A percentile compares a stretch with the other conserved stretches of the same genome.
These are phyloP conservation scores for Pygoscelis adeliae DNA, from an alignment of 2,113 vertebrate species.

Conservation along the genomic window DNA sequence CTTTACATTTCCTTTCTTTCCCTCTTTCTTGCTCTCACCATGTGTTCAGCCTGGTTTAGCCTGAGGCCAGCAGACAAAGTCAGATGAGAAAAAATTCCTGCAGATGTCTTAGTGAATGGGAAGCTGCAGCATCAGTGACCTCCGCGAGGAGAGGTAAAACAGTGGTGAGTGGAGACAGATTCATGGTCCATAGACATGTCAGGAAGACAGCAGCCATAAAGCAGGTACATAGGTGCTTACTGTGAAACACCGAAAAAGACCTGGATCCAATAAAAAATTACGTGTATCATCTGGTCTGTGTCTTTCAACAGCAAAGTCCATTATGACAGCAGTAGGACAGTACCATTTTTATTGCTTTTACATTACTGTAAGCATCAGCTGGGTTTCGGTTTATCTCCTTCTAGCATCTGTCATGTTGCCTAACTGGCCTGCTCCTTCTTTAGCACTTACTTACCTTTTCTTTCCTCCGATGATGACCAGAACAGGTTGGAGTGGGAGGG, in stretches of 20 bases:
- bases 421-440: not conserved
- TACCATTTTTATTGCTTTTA: not conserved
- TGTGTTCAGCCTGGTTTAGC: conserved; percentile 34
- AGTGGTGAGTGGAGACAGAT: not conserved
- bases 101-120: not conserved
- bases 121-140: not conserved
- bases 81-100: not conserved
- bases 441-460: not conserved
- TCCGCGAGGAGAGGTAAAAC: not conserved
- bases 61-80: not conserved
- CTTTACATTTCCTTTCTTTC: conserved; percentile 46
- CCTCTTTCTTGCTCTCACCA: not conserved
- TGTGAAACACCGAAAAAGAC: not conserved
- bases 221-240: not conserved
- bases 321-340: not conserved
- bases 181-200: not conserved
- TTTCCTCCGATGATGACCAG: not conserved
- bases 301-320: not conserved
- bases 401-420: not conserved
- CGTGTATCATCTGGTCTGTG: not conserved
- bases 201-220: not conserved
- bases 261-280: not conserved
- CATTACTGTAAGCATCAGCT: not conserved
- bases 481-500: not conserved
- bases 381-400: not conserved